Evolutionary conservation across 2,888 invertebrate genomes (phyloP).

Genomic region (Cerceris rybyensis): DNA sequence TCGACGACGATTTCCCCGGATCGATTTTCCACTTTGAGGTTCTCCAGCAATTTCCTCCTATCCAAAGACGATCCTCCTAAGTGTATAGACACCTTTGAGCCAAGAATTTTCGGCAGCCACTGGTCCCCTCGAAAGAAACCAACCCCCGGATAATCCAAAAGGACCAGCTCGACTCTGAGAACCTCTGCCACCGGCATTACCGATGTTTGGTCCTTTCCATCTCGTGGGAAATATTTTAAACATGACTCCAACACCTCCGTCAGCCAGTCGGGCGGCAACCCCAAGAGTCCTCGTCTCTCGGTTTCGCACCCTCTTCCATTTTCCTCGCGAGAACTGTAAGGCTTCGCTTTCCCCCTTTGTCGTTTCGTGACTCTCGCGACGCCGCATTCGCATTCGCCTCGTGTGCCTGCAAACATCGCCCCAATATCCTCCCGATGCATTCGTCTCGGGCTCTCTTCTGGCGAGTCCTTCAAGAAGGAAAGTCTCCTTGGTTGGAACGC

Average conservation of each 20-base stretch:
- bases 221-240: constrained; percentile 53
- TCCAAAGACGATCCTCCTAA: too few relatives aligned
- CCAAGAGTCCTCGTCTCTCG: not conserved
- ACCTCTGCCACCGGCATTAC: constrained; percentile 16
- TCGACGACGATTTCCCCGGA: too few relatives aligned
- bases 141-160: not conserved
- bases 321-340: not conserved
- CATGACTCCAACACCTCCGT: constrained; percentile 27
- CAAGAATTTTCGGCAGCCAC: not conserved
- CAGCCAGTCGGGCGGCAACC: not conserved
- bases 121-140: not conserved
- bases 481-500: not conserved
- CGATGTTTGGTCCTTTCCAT: constrained; percentile 32
- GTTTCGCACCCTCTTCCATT: constrained; percentile 11
- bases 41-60: too few relatives aligned
- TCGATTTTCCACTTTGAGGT: too few relatives aligned
- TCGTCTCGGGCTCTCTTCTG: not conserved
- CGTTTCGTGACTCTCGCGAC: constrained; percentile 41
- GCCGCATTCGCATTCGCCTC: constrained; percentile 57
- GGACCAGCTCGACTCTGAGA: not conserved
- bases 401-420: constrained; percentile 34
- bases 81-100: too few relatives aligned
- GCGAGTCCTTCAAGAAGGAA: too few relatives aligned
- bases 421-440: constrained; percentile 28
- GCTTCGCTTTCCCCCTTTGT: constrained; percentile 50